Conservation (phyloP, 2,888 invertebrate genomes). For the Synergus japonicus region DNA sequence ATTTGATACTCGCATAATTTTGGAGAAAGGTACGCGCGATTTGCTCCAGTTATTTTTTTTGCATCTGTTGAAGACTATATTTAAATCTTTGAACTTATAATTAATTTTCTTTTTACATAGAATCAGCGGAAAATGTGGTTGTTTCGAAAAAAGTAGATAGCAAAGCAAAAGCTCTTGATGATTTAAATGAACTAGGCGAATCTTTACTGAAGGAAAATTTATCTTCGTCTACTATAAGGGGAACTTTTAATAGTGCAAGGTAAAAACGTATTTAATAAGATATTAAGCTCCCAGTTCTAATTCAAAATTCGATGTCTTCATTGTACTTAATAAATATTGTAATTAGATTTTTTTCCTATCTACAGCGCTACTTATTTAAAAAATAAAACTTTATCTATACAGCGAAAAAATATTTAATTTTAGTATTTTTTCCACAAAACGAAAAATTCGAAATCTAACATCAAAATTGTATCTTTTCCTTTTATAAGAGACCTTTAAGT, state of each 20-base stretch:
- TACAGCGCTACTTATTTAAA: no score
- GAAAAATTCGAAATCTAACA: no score
- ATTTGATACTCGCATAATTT: conserved; percentile 12
- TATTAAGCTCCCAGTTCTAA: not conserved
- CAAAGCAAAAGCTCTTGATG: conserved; percentile 83
- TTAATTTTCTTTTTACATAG: not conserved
- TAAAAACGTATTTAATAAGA: not conserved
- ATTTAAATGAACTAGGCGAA: conserved; percentile 89
- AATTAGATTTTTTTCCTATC: no score
- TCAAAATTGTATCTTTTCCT: no score
- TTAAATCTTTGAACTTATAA: not conserved
- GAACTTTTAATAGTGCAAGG: conserved; percentile 77
- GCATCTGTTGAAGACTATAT: not conserved
- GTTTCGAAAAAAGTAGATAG: conserved; percentile 69
- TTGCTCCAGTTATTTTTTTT: not conserved
- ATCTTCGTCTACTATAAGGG: conserved; percentile 68
- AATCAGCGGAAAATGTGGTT: conserved; percentile 56
- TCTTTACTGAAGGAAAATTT: conserved; percentile 85
- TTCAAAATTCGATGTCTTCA: not conserved
- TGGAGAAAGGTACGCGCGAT: conserved; percentile 35
- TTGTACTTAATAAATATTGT: no score
- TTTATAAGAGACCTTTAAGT: no score
- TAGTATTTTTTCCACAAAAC: no score
- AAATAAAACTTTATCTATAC: no score
- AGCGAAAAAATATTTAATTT: no score